Evolutionary conservation across 2,888 invertebrate species (phyloP).

Genomic region (Tenthredo livida): DNA sequence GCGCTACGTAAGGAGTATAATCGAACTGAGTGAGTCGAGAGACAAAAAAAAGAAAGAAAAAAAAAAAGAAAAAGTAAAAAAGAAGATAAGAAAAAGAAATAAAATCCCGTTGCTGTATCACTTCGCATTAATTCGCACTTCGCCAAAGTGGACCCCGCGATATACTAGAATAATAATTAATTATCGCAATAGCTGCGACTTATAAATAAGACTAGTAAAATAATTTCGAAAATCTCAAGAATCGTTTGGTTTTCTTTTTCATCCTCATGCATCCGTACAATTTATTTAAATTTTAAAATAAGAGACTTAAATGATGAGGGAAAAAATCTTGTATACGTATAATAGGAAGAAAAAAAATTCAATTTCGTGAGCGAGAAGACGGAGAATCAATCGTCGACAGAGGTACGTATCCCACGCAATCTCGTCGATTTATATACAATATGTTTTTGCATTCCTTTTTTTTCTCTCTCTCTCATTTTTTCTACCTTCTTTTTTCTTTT

Average conservation of each 20-base stretch:
- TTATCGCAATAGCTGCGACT: neutral
- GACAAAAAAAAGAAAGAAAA: neutral
- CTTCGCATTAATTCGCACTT: no score
- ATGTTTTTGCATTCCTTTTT: neutral
- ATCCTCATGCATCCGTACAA: neutral
- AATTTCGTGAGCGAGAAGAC: neutral
- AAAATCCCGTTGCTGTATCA: neutral
- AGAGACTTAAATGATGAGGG: neutral
- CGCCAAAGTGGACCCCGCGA: no score
- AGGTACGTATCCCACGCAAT: neutral
- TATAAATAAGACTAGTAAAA: neutral
- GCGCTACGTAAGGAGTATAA: neutral
- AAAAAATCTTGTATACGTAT: neutral
- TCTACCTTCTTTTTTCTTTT: neutral
- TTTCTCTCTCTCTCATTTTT: no score
- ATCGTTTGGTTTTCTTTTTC: neutral
- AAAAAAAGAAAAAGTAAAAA: neutral
- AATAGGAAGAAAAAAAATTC: neutral
- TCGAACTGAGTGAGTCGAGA: neutral
- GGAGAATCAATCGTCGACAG: constrained; percentile 23
- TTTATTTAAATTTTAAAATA: no score
- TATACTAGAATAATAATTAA: neutral
- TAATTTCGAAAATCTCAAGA: neutral
- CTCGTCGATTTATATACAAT: constrained; percentile 3
- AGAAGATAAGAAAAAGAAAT: neutral